Conservation (phyloP, 2,797 vertebrate species). For the Catostomus latipinnis region DNA sequence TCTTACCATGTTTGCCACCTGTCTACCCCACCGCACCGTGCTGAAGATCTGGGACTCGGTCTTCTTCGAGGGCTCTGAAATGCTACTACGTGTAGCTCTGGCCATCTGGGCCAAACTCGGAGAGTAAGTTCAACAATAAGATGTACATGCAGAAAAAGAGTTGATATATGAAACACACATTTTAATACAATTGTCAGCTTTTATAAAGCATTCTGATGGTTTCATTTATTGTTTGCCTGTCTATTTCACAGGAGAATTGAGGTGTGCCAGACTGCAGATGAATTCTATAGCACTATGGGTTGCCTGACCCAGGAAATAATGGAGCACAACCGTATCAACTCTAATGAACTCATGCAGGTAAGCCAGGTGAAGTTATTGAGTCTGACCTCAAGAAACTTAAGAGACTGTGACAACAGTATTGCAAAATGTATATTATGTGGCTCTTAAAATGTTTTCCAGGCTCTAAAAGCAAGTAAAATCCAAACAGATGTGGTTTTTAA, state of each 20-base stretch:
- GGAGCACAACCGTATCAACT: constrained; percentile 88
- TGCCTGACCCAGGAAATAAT: constrained; percentile 96
- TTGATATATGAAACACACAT: background rate
- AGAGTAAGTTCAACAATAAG: constrained; percentile 83
- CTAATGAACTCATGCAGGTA: constrained; percentile 96
- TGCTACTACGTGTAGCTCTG: constrained; percentile 91
- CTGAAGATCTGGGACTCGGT: constrained; percentile 99
- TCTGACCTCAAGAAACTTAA: too few species aligned
- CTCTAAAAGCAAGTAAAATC: too few species aligned
- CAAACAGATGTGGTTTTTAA: too few species aligned
- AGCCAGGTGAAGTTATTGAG: constrained; percentile 37
- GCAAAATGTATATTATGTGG: too few species aligned
- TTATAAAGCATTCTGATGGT: constrained; percentile 2
- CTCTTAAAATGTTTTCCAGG: too few species aligned
- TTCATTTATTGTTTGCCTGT: background rate
- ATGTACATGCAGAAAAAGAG: too few species aligned
- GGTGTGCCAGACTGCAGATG: constrained; percentile 92
- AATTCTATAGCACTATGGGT: constrained; percentile 98
- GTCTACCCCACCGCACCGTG: constrained; percentile 92
- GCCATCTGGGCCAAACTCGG: constrained; percentile 95
- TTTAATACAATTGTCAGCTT: background rate
- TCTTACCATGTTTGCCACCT: constrained; percentile 97
- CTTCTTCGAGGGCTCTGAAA: constrained; percentile 98
- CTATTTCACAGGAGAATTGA: constrained; percentile 87
- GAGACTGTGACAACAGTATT: too few species aligned